phyloP scores from a whole-genome alignment of 2,797 vertebrate species.

The Ambastaia sidthimunki region DNA sequence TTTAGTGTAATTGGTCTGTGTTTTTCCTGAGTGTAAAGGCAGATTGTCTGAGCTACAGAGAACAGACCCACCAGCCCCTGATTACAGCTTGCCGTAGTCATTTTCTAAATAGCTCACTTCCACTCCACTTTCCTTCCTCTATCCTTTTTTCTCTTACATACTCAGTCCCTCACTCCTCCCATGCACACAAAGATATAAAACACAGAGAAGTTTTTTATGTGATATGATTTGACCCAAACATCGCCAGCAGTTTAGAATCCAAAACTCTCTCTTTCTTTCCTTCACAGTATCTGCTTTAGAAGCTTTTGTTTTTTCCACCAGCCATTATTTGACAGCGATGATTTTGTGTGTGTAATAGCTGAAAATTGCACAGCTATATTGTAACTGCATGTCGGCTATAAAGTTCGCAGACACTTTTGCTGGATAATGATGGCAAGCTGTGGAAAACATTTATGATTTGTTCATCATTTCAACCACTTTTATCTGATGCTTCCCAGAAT shows the following conservation, averaged over 20 bases:
- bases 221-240: conserved; percentile 39
- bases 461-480: too few relatives aligned
- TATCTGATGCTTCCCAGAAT: too few relatives aligned
- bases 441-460: not conserved
- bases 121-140: conserved; percentile 33
- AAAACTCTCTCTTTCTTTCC: conserved; percentile 18
- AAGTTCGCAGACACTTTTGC: not conserved
- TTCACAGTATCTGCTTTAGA: not conserved
- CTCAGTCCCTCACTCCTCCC: conserved; percentile 57
- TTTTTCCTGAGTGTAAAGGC: conserved; percentile 47
- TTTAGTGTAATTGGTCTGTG: conserved; percentile 59
- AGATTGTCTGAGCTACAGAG: conserved; percentile 44
- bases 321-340: not conserved
- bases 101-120: conserved; percentile 41
- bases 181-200: conserved; percentile 58
- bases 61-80: conserved; percentile 48
- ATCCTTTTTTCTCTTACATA: conserved; percentile 39
- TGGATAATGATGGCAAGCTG: not conserved
- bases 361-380: not conserved
- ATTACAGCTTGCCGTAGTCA: conserved; percentile 52
- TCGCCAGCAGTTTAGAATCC: conserved; percentile 17
- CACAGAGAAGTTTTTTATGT: conserved; percentile 30
- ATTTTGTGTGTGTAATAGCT: not conserved
- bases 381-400: not conserved
- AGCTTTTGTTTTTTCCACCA: conserved; percentile 5